These are phyloP conservation scores for Connochaetes taurinus DNA, from an alignment of 2,113 vertebrate genomes.

Conservation along the genomic window DNA sequence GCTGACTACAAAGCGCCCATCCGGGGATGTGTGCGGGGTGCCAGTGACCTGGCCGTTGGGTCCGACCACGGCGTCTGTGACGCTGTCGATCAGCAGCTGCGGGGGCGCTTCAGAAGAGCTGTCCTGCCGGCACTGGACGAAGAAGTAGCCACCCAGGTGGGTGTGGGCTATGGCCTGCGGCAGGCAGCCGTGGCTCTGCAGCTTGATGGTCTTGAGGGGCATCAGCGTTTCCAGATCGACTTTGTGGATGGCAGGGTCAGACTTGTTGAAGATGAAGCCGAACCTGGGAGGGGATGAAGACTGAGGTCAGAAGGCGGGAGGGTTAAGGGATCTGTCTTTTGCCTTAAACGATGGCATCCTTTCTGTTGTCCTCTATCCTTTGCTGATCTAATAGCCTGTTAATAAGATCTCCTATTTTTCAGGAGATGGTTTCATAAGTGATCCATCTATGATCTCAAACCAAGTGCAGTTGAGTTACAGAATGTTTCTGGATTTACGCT, in stretches of 20 bases:
- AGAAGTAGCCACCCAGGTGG: constrained; percentile 92
- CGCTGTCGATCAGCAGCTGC: constrained; percentile 91
- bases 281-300: constrained; percentile 81
- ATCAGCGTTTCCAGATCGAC: constrained; percentile 94
- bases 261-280: constrained; percentile 92
- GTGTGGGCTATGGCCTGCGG: constrained; percentile 92
- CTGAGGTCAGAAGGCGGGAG: not conserved
- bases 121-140: constrained; percentile 85
- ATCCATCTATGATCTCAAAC: not conserved
- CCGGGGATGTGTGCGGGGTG: constrained; percentile 84
- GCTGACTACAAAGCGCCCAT: constrained; percentile 90
- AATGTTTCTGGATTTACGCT: not conserved
- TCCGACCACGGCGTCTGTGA: constrained; percentile 89
- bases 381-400: not conserved
- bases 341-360: accelerated
- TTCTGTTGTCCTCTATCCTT: not conserved
- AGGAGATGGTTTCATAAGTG: not conserved
- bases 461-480: not conserved
- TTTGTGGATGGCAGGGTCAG: constrained; percentile 86
- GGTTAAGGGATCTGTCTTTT: accelerated
- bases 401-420: not conserved
- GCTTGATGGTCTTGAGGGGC: constrained; percentile 88
- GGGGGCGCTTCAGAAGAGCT: accelerated
- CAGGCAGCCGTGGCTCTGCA: constrained; percentile 83
- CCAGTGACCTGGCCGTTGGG: constrained; percentile 82